Conservation (phyloP, 2,113 vertebrate species). For the Mohoua ochrocephala region DNA sequence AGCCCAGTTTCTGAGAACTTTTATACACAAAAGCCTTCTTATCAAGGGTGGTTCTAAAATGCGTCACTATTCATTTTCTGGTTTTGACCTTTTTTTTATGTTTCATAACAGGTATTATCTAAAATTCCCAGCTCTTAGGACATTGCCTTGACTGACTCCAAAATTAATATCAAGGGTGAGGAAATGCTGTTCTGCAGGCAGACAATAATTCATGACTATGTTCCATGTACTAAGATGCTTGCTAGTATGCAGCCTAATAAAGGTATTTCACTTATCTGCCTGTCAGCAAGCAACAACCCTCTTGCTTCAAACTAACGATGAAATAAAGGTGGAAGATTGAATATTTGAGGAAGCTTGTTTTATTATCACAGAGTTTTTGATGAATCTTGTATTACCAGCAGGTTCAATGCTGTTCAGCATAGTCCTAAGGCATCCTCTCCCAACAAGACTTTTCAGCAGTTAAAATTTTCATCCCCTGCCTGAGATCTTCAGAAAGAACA, state of each 20-base stretch:
- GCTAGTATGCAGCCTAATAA: neutral
- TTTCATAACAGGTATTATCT: neutral
- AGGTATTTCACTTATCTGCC: neutral
- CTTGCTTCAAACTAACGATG: neutral
- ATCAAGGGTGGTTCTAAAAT: constrained; percentile 3
- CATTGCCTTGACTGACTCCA: neutral
- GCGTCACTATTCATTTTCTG: neutral
- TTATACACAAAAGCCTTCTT: neutral
- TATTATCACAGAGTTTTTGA: neutral
- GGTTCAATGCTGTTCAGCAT: neutral
- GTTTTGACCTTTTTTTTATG: neutral
- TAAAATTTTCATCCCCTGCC: neutral
- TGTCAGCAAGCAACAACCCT: neutral
- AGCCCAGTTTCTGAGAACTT: neutral
- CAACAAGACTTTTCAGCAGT: neutral
- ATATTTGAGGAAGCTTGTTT: neutral
- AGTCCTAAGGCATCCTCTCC: neutral
- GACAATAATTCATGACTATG: neutral
- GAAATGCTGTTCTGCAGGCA: neutral
- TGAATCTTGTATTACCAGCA: neutral
- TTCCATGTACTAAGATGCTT: neutral
- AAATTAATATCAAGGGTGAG: neutral
- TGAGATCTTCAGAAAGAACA: neutral
- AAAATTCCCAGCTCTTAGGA: neutral
- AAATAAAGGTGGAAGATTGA: neutral